Evolutionary conservation across 2,888 invertebrate genomes (phyloP).

Genomic region (Drosophila atroscutellata): DNA sequence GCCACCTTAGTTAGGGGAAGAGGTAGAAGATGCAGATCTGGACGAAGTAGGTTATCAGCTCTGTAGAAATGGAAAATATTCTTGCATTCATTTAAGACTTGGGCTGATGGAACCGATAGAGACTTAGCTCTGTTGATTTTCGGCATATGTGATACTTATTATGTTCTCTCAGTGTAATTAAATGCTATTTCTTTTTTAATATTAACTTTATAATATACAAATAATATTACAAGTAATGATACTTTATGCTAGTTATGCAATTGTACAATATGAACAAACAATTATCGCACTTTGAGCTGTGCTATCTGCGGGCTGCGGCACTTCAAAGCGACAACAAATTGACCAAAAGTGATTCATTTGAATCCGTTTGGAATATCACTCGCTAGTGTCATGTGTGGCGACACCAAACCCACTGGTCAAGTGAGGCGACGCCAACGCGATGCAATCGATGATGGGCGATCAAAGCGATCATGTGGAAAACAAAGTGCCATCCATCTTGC

Average conservation of each 20-base stretch:
- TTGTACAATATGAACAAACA: not conserved
- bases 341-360: constrained; percentile 20
- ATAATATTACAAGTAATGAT: not conserved
- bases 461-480: constrained; percentile 13
- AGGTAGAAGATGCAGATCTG: no score
- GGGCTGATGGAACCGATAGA: fast-evolving
- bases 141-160: not conserved
- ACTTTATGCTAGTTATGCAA: not conserved
- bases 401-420: constrained; percentile 37
- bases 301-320: constrained; percentile 27
- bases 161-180: not conserved
- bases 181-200: not conserved
- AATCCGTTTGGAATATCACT: constrained; percentile 29
- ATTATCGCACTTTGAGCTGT: not conserved
- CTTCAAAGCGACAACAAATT: constrained; percentile 28
- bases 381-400: constrained; percentile 19
- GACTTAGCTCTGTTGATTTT: not conserved
- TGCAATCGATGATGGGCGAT: constrained; percentile 43
- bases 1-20: no score
- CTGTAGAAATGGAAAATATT: no score
- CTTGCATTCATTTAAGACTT: no score
- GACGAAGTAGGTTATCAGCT: no score
- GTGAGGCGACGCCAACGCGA: constrained; percentile 31
- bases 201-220: not conserved
- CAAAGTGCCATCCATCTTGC: constrained; percentile 67